Conservation (phyloP, 92 coral and sea anemone species). For the Blastomussa wellsi region DNA sequence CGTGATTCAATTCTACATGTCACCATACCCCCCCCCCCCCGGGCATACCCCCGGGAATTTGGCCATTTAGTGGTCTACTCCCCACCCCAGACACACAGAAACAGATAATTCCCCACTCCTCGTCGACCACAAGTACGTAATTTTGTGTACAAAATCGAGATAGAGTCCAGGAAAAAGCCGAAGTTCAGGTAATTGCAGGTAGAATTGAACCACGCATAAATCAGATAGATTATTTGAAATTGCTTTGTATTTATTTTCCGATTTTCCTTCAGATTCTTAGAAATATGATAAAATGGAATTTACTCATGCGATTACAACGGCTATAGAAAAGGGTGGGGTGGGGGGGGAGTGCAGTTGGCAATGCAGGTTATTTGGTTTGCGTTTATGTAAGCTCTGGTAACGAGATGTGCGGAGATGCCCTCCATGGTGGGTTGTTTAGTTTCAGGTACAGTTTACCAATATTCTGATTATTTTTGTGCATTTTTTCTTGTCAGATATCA, state of each 20-base stretch:
- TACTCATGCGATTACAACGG: not conserved
- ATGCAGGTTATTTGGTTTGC: not conserved
- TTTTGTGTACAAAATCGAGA: too few relatives aligned
- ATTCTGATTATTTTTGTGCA: not conserved
- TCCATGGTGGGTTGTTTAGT: not conserved
- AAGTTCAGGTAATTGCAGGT: too few relatives aligned
- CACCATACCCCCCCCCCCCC: too few relatives aligned
- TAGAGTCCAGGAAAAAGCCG: too few relatives aligned
- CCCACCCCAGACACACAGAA: too few relatives aligned
- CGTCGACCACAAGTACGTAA: too few relatives aligned
- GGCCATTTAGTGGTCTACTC: too few relatives aligned
- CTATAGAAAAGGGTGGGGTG: not conserved
- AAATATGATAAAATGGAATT: not conserved
- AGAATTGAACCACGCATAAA: too few relatives aligned
- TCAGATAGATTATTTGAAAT: too few relatives aligned
- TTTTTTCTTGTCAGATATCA: slow-evolving; percentile 53
- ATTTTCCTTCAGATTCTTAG: not conserved
- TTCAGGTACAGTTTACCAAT: not conserved
- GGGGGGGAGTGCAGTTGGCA: not conserved
- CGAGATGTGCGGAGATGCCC: not conserved
- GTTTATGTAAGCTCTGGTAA: not conserved
- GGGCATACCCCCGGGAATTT: too few relatives aligned
- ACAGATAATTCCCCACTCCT: too few relatives aligned
- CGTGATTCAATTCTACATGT: too few relatives aligned
- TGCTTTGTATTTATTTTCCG: not conserved